Conservation (phyloP, 2,888 invertebrate genomes). For the Anoplius nigerrimus region DNA sequence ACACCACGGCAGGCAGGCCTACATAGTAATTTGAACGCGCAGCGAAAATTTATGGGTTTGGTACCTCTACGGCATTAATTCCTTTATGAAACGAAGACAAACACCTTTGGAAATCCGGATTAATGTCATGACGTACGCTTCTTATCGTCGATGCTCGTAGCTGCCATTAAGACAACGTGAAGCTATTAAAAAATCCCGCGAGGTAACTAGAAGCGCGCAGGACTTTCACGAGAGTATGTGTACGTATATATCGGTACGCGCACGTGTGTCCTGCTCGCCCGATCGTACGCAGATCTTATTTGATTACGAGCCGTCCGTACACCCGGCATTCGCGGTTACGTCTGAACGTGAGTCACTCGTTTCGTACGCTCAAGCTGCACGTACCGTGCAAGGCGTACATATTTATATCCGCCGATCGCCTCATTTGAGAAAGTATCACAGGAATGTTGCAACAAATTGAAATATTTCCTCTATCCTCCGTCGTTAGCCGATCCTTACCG, state of each 20-base stretch:
- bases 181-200: too few relatives aligned
- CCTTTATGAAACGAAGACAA: too few relatives aligned
- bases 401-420: slow-evolving; percentile 49
- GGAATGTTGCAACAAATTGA: slow-evolving; percentile 35
- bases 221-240: slow-evolving; percentile 57
- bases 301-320: slow-evolving; percentile 52
- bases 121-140: too few relatives aligned
- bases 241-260: too few relatives aligned
- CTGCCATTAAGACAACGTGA: too few relatives aligned
- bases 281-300: slow-evolving; percentile 57
- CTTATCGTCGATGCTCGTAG: too few relatives aligned
- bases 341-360: slow-evolving; percentile 56
- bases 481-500: too few relatives aligned
- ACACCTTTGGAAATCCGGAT: too few relatives aligned
- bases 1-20: too few relatives aligned
- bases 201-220: neutral
- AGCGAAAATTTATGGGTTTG: too few relatives aligned
- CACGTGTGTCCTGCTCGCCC: slow-evolving; percentile 50
- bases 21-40: too few relatives aligned
- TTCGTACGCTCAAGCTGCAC: slow-evolving; percentile 34
- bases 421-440: slow-evolving; percentile 49
- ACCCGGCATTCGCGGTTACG: slow-evolving; percentile 52
- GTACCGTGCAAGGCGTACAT: slow-evolving; percentile 10
- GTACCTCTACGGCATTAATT: too few relatives aligned
- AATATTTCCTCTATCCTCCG: slow-evolving; percentile 39